Conservation (phyloP, 2,888 invertebrate genomes). For the Arge pagana region DNA sequence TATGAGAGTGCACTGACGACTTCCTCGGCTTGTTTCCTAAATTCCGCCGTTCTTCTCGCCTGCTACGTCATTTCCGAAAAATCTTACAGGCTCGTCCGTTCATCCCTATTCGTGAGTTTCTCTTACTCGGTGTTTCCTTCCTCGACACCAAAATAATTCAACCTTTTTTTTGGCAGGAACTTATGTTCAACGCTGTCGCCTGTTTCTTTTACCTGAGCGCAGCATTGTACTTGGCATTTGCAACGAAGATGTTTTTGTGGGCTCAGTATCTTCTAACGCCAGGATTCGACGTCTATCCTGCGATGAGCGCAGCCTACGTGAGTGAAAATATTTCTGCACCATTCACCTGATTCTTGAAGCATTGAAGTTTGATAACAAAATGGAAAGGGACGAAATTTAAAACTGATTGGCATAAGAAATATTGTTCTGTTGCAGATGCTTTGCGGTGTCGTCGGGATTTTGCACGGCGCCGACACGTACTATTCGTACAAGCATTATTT, state of each 20-base stretch:
- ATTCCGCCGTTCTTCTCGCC: conserved; percentile 72
- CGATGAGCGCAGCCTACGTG: conserved; percentile 86
- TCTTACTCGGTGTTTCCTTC: neutral
- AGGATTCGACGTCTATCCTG: conserved; percentile 82
- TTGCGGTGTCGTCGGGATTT: conserved; percentile 74
- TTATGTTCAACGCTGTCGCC: conserved; percentile 77
- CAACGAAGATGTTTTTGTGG: conserved; percentile 77
- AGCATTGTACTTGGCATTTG: conserved; percentile 79
- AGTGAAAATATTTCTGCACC: conserved; percentile 59
- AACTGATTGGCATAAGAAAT: conserved; percentile 7
- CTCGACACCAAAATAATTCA: too few relatives aligned
- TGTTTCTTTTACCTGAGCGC: conserved; percentile 79
- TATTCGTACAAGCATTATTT: conserved; percentile 73
- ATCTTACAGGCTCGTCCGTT: conserved; percentile 74
- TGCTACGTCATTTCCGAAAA: conserved; percentile 81
- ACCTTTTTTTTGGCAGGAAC: conserved; percentile 75
- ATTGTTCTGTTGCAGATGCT: conserved; percentile 69
- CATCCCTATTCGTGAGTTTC: conserved; percentile 80
- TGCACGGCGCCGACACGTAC: conserved; percentile 81
- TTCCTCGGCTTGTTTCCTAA: conserved; percentile 79
- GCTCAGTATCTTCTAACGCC: conserved; percentile 76
- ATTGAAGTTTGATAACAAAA: conserved; percentile 2
- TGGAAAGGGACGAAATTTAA: neutral
- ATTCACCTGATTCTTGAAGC: neutral
- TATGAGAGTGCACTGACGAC: conserved; percentile 82